Evolutionary conservation across 1,140 invertebrate genomes (phyloP).

Genomic region (Lysiphlebus fabarum): DNA sequence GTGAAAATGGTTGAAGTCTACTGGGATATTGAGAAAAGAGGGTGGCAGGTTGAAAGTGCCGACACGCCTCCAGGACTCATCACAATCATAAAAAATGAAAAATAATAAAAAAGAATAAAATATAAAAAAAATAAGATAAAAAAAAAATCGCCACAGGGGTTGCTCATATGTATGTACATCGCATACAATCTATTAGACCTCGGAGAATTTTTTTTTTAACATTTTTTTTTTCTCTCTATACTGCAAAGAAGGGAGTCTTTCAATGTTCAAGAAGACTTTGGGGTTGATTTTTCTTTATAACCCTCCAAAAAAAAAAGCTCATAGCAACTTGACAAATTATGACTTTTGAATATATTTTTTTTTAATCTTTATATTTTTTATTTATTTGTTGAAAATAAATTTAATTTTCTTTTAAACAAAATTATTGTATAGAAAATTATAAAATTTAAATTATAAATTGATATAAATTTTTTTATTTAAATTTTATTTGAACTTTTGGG

Average conservation of each 20-base stretch:
- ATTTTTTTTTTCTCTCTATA: too few species aligned
- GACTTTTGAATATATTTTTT: slow-evolving; percentile 27
- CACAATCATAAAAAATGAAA: slow-evolving; percentile 31
- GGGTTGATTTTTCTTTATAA: too few species aligned
- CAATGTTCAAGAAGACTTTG: too few species aligned
- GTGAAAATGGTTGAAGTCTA: background rate
- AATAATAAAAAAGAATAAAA: too few species aligned
- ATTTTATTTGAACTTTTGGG: slow-evolving; percentile 1
- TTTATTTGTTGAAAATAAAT: too few species aligned
- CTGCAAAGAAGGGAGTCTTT: slow-evolving; percentile 1
- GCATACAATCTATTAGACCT: background rate
- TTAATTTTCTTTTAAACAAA: too few species aligned
- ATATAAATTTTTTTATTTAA: background rate
- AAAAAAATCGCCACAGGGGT: slow-evolving; percentile 30
- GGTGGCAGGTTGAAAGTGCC: slow-evolving; percentile 25
- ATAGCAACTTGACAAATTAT: slow-evolving; percentile 28
- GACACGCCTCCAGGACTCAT: slow-evolving; percentile 42
- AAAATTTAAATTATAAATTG: background rate
- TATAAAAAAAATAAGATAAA: background rate
- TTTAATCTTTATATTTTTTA: too few species aligned
- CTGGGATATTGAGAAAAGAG: background rate
- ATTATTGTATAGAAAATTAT: too few species aligned
- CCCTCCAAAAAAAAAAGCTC: too few species aligned
- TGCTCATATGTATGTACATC: slow-evolving; percentile 3
- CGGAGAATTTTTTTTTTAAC: slow-evolving; percentile 5